Evolutionary conservation across 2,888 invertebrate species (phyloP).

Genomic region (Cerceris ruficornis): DNA sequence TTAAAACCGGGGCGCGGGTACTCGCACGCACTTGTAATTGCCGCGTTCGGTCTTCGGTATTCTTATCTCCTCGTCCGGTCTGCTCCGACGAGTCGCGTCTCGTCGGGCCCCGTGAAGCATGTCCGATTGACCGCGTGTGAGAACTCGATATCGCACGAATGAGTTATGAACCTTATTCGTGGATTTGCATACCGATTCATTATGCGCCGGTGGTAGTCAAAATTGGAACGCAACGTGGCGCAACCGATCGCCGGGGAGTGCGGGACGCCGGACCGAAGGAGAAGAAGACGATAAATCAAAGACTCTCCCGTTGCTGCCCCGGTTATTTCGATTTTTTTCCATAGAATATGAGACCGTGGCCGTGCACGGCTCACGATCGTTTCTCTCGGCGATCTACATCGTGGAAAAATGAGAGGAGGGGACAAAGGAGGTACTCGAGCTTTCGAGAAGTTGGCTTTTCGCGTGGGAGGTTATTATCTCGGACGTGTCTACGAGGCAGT

Average conservation of each 20-base stretch:
- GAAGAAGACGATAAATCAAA: constrained; percentile 65
- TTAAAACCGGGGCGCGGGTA: constrained; percentile 8
- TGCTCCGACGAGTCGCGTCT: constrained; percentile 41
- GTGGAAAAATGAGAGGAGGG: neutral
- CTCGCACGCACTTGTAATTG: constrained; percentile 62
- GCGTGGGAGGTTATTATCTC: constrained; percentile 47
- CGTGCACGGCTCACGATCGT: constrained; percentile 16
- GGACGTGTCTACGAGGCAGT: constrained; percentile 47
- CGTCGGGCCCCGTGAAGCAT: constrained; percentile 62
- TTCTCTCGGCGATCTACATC: neutral
- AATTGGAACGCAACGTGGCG: constrained; percentile 69
- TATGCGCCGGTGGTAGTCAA: constrained; percentile 66
- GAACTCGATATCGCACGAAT: constrained; percentile 73
- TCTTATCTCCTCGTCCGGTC: constrained; percentile 63
- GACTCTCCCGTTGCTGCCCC: constrained; percentile 28
- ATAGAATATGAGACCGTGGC: neutral
- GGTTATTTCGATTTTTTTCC: constrained; percentile 37
- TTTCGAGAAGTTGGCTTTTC: constrained; percentile 27
- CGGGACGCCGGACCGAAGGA: constrained; percentile 44
- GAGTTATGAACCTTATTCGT: constrained; percentile 72
- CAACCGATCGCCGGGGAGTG: constrained; percentile 58
- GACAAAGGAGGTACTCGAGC: constrained; percentile 12
- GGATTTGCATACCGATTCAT: constrained; percentile 74
- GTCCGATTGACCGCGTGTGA: constrained; percentile 67
- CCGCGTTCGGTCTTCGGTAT: constrained; percentile 57